These are phyloP conservation scores for Euthynnus affinis DNA, from an alignment of 2,797 vertebrate species.

Conservation along the genomic window DNA sequence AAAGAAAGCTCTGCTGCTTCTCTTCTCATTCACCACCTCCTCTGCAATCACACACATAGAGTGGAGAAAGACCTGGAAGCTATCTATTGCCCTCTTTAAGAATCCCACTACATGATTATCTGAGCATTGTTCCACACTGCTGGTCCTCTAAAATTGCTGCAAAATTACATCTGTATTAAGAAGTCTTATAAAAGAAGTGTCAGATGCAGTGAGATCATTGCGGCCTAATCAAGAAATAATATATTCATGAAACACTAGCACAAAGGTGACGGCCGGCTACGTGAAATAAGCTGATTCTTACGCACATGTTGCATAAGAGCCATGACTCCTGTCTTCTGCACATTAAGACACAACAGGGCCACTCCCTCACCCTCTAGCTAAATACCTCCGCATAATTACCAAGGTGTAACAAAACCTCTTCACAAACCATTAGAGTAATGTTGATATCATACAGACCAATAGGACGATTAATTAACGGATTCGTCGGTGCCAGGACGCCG, in stretches of 20 bases:
- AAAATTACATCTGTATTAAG: constrained; percentile 36
- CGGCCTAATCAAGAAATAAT: constrained; percentile 15
- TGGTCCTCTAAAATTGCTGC: constrained; percentile 14
- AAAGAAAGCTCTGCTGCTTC: constrained; percentile 31
- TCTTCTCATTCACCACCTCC: constrained; percentile 53
- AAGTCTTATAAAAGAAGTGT: constrained; percentile 14
- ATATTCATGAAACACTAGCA: neutral
- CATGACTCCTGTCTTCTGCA: constrained; percentile 22
- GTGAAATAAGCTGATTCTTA: constrained; percentile 18
- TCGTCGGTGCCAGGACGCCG: constrained; percentile 43
- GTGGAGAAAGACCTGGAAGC: constrained; percentile 62
- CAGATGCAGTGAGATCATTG: constrained; percentile 29
- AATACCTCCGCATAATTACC: constrained; percentile 40
- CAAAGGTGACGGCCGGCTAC: constrained; percentile 15
- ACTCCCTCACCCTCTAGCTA: neutral
- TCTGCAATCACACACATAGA: constrained; percentile 45
- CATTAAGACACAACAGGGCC: constrained; percentile 31
- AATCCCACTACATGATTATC: constrained; percentile 55
- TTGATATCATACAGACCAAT: constrained; percentile 57
- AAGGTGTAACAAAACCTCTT: constrained; percentile 51
- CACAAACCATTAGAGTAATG: constrained; percentile 61
- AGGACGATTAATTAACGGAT: constrained; percentile 71
- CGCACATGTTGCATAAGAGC: neutral
- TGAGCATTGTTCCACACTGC: constrained; percentile 29
- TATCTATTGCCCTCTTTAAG: constrained; percentile 72